These are phyloP conservation scores for Erynnis tages DNA, from an alignment of 2,888 invertebrate genomes.

Conservation along the genomic window DNA sequence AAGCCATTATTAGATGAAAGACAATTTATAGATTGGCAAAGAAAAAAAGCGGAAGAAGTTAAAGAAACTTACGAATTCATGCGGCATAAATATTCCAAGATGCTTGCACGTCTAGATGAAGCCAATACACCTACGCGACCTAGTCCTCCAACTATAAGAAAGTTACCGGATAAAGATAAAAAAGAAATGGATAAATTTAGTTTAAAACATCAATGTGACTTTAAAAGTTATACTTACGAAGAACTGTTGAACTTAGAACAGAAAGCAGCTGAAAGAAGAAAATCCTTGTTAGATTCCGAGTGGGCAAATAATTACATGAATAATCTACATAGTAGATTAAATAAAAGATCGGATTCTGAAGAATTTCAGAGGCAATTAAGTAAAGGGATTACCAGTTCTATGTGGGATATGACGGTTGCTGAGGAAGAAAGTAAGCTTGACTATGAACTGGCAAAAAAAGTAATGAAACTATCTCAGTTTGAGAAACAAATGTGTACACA, in stretches of 20 bases:
- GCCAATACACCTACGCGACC: constrained; percentile 42
- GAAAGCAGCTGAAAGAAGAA: constrained; percentile 49
- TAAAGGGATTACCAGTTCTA: constrained; percentile 65
- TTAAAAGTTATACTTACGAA: constrained; percentile 65
- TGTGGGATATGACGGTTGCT: constrained; percentile 78
- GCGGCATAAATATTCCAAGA: constrained; percentile 66
- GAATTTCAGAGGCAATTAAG: constrained; percentile 75
- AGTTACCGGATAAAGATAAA: constrained; percentile 45
- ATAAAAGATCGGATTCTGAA: constrained; percentile 62
- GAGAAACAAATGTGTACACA: constrained; percentile 85
- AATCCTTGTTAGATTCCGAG: constrained; percentile 53
- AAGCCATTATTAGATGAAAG: constrained; percentile 68
- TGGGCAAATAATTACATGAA: constrained; percentile 75
- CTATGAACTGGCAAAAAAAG: constrained; percentile 74
- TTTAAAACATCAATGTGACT: constrained; percentile 56
- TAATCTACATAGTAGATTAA: constrained; percentile 67
- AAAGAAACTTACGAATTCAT: constrained; percentile 66
- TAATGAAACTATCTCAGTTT: constrained; percentile 83
- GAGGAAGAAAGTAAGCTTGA: constrained; percentile 79
- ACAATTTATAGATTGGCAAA: constrained; percentile 82
- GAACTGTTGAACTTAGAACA: constrained; percentile 59
- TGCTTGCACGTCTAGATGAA: constrained; percentile 55
- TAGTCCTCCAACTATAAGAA: constrained; percentile 35
- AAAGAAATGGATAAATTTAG: constrained; percentile 63
- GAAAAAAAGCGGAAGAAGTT: constrained; percentile 67